Evolutionary conservation across 2,888 invertebrate genomes (phyloP).

Genomic region (Drosophila buzzatii): DNA sequence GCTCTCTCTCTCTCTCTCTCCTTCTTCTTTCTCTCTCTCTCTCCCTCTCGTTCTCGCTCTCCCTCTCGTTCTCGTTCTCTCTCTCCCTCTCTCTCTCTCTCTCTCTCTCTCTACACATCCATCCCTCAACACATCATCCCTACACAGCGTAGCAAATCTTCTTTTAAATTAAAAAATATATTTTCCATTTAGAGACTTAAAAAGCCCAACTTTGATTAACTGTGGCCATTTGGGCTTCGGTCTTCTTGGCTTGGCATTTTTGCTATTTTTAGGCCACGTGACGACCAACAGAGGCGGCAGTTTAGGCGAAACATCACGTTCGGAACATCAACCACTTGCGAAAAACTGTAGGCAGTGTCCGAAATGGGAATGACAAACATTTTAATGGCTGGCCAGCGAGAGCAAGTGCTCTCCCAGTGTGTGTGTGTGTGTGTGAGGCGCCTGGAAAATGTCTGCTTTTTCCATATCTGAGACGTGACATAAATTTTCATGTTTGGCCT

Average conservation of each 20-base stretch:
- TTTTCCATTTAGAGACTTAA: not conserved
- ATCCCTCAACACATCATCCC: not conserved
- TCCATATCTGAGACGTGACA: conserved; percentile 65
- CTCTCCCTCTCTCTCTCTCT: too few species aligned
- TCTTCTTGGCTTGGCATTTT: not conserved
- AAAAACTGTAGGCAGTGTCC: conserved; percentile 55
- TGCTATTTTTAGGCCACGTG: conserved; percentile 47
- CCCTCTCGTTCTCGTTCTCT: too few species aligned
- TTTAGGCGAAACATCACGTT: conserved; percentile 71
- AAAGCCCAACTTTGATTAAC: conserved; percentile 47
- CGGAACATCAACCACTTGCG: conserved; percentile 62
- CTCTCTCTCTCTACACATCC: too few species aligned
- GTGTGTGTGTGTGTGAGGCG: conserved; percentile 24
- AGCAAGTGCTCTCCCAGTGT: not conserved
- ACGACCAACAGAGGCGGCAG: conserved; percentile 50
- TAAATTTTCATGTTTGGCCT: conserved; percentile 65
- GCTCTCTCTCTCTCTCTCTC: too few species aligned
- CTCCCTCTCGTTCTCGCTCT: too few species aligned
- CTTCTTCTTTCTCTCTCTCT: too few species aligned
- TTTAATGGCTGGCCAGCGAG: conserved; percentile 32
- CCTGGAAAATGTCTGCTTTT: conserved; percentile 35
- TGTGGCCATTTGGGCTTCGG: conserved; percentile 19
- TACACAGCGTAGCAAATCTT: not conserved
- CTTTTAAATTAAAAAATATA: conserved; percentile 4
- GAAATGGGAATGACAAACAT: conserved; percentile 53